Percentiles rank a stretch among this genome's conserved stretches.
phyloP scores from a whole-genome alignment of 2,113 vertebrate genomes.

The Bungarus multicinctus region DNA sequence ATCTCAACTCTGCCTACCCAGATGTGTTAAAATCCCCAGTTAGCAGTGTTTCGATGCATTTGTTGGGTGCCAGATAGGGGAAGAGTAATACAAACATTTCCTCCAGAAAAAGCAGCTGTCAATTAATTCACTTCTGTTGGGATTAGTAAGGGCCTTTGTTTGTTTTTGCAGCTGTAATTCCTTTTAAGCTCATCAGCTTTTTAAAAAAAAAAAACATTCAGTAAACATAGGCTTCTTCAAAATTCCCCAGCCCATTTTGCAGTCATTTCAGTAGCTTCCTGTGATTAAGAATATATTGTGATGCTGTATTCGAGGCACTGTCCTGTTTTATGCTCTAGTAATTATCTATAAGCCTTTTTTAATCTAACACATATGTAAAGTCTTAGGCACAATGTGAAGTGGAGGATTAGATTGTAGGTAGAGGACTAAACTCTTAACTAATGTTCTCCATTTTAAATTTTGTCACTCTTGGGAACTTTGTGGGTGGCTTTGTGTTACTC shows the following conservation, averaged over 20 bases:
- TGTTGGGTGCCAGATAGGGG: neutral
- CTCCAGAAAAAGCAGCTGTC: neutral
- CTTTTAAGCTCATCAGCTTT: neutral
- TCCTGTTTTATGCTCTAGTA: neutral
- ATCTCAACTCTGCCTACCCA: neutral
- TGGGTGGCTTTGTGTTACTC: neutral
- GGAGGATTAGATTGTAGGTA: neutral
- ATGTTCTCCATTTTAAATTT: neutral
- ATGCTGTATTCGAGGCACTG: neutral
- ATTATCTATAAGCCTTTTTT: neutral
- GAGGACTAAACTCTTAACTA: neutral
- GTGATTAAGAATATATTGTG: neutral
- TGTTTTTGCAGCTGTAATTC: neutral
- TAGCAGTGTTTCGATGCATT: neutral
- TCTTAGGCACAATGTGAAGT: neutral
- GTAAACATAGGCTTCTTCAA: neutral
- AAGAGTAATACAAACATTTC: neutral
- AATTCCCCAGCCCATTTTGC: neutral
- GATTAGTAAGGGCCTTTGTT: neutral
- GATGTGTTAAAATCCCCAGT: neutral
- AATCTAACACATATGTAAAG: neutral
- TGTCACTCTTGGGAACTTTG: neutral
- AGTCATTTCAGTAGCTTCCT: neutral
- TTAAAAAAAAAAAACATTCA: neutral
- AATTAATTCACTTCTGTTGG: neutral